Base-by-base conservation (phyloP, 1,140 invertebrate genomes). In the Reticulitermes speratus region DNA sequence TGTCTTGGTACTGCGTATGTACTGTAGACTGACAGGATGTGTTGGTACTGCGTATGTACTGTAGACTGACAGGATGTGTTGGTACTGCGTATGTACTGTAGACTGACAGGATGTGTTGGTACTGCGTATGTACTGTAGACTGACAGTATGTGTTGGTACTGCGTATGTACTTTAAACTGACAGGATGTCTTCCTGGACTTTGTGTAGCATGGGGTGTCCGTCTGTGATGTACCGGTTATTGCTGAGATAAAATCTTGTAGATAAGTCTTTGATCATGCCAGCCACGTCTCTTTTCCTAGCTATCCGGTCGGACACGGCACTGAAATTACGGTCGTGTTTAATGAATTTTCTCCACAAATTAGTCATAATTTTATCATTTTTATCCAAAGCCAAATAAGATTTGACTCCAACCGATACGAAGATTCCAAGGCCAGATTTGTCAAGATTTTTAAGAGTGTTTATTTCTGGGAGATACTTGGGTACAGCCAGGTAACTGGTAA, bases 401-500 rank as follows among this genome's bases (percentile, higher is more conserved):
- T 90, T 85, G 75, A 87, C 88, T 21, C 85, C 86, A 6, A 90
- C 90, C 5, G 87, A 86, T 0, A 88, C 89, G 0, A 84, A 45
- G 19, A 92, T 89, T 0, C 84, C 86, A 12, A 91, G 85, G 8
- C 89, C 89, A 32, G 89, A 90, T 9, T 89, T 85, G 32, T 91
- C 91, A 32, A 91, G 82, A 44, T 91, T 89, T 25, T 89, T 85
- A 9, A 92, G 84, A 25, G 86, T 90, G 25, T 90, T 83, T 23
- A 92, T 91, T 25, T 91, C 89, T 21, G 87, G 88, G 44, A 90
- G 90, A 87, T 90, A 91, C 52, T 86, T 88, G 88, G 38, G 89
- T 87, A 83, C 88, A 55, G 90, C 88, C 52, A 92, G 87, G 87
- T 89, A 88, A 11, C 89, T 89, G 55, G 90, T 89, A 25, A 90